A percentile compares a stretch with the other conserved stretches of the same genome.
Conservation (phyloP, 1,140 invertebrate genomes). For the Zaprionus africanus region DNA sequence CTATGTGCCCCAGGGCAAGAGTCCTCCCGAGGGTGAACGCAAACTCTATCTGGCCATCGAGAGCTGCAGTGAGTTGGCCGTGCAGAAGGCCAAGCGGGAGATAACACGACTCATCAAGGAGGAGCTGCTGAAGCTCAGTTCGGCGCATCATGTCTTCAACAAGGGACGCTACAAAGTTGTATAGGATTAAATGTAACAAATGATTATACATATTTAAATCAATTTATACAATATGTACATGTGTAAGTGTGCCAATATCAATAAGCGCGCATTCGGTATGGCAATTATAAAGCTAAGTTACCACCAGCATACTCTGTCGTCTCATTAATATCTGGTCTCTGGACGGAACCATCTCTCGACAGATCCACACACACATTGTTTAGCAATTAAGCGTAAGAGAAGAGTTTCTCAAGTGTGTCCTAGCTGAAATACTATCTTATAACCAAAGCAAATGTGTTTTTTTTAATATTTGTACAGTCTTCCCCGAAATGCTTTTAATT, state of each 20-base stretch:
- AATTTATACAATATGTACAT: constrained; percentile 8
- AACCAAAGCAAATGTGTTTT: constrained; percentile 5
- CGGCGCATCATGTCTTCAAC: constrained; percentile 93
- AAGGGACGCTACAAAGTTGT: constrained; percentile 98
- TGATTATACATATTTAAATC: background rate
- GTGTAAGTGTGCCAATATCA: constrained; percentile 1
- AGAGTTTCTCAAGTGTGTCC: background rate
- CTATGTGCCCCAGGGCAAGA: constrained; percentile 95
- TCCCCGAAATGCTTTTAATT: background rate
- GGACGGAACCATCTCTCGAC: background rate
- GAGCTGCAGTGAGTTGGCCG: constrained; percentile 97
- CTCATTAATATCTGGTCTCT: background rate
- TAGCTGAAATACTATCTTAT: background rate
- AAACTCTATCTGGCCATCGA: constrained; percentile 99
- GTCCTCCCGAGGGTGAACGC: constrained; percentile 96
- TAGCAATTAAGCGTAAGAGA: background rate
- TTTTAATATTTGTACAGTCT: background rate
- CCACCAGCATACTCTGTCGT: background rate
- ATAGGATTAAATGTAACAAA: constrained; percentile 84
- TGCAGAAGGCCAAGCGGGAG: constrained; percentile 99
- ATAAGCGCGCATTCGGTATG: background rate
- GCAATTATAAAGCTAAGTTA: background rate
- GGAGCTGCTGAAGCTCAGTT: constrained; percentile 96
- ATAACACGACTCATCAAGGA: constrained; percentile 99
- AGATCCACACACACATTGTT: background rate